Conservation (phyloP, 2,797 vertebrate genomes). For the Mastacembelus armatus region DNA sequence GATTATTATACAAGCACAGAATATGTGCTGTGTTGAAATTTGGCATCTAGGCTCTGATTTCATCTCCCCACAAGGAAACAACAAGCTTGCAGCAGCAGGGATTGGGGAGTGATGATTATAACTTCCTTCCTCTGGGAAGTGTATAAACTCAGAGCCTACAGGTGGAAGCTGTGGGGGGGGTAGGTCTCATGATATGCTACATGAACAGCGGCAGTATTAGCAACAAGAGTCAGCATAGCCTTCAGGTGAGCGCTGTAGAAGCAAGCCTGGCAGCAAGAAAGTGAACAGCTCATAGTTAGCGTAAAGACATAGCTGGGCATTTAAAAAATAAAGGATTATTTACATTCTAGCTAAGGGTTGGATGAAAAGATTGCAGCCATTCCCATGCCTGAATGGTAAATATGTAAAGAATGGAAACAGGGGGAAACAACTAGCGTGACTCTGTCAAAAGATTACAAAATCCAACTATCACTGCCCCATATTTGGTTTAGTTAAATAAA, state of each 20-base stretch:
- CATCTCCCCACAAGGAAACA: slow-evolving; percentile 37
- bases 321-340: slow-evolving; percentile 21
- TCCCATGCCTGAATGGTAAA: not conserved
- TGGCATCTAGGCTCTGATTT: slow-evolving; percentile 22
- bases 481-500: not conserved
- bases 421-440: no score
- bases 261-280: slow-evolving; percentile 36
- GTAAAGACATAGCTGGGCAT: slow-evolving; percentile 37
- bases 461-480: not conserved
- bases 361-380: slow-evolving; percentile 7
- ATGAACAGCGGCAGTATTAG: slow-evolving; percentile 36
- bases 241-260: slow-evolving; percentile 16
- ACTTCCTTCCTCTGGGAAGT: not conserved
- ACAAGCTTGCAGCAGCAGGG: slow-evolving; percentile 32
- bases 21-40: slow-evolving; percentile 16
- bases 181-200: slow-evolving; percentile 18
- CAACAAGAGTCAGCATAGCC: slow-evolving; percentile 39
- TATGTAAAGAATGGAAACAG: not conserved
- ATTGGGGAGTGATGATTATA: slow-evolving; percentile 14
- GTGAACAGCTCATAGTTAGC: slow-evolving; percentile 10
- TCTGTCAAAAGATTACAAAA: slow-evolving; percentile 4
- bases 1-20: slow-evolving; percentile 4
- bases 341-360: slow-evolving; percentile 8
- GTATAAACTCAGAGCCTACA: slow-evolving; percentile 10
- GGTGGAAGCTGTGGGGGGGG: not conserved